phyloP scores from a whole-genome alignment of 1,140 invertebrate species.

The Ladona fulva region DNA sequence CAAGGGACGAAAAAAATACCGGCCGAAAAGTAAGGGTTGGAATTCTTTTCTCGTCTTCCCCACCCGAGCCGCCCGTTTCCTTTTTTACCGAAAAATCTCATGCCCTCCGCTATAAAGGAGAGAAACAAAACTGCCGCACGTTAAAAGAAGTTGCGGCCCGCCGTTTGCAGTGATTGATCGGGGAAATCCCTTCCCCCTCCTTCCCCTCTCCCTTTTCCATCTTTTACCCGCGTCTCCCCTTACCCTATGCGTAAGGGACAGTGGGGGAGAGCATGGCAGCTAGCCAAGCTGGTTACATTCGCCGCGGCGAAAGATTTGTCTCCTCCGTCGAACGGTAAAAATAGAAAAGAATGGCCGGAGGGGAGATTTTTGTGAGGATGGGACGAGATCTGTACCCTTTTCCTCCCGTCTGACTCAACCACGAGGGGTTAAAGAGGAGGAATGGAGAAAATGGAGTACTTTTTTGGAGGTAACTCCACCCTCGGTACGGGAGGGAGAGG shows the following conservation, averaged over 20 bases:
- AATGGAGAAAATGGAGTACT: too few species aligned
- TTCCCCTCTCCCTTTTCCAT: background rate
- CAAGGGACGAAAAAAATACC: background rate
- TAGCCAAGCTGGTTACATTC: slow-evolving; percentile 8
- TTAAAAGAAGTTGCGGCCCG: background rate
- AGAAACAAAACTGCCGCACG: background rate
- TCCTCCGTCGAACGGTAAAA: slow-evolving; percentile 1
- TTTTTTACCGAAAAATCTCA: slow-evolving; percentile 1
- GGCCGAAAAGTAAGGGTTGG: background rate
- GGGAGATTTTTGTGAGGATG: too few species aligned
- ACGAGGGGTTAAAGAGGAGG: too few species aligned
- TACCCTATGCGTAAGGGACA: background rate
- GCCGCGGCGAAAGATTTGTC: slow-evolving; percentile 6
- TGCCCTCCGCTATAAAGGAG: background rate
- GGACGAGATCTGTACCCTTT: too few species aligned
- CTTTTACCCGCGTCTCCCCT: background rate
- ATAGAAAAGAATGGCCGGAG: slow-evolving; percentile 5
- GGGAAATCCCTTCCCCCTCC: background rate
- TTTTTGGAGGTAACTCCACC: too few species aligned
- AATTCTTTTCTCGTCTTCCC: too few species aligned
- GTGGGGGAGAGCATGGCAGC: background rate
- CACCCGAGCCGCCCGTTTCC: too few species aligned
- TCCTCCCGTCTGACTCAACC: too few species aligned
- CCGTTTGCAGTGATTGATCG: slow-evolving; percentile 1
- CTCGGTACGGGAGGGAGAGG: too few species aligned